Evolutionary conservation across 2,888 invertebrate species (phyloP).

Genomic region (Microchrysa polita): DNA sequence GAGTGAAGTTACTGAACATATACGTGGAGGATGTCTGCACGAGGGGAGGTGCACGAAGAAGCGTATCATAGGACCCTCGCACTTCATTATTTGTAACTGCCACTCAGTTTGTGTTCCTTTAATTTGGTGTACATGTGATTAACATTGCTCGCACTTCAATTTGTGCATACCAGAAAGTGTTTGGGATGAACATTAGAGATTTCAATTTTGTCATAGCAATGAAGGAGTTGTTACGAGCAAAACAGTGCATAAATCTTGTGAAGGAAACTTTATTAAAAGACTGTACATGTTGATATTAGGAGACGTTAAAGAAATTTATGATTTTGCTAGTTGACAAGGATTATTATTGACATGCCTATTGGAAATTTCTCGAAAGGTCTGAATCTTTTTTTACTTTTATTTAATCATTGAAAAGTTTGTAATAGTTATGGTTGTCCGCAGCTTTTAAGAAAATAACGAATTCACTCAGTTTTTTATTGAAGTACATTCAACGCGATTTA

Average conservation of each 20-base stretch:
- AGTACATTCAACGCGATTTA: too few relatives aligned
- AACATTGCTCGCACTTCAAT: conserved; percentile 36
- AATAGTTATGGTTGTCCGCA: too few relatives aligned
- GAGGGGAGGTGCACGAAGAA: background rate
- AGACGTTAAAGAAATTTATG: too few relatives aligned
- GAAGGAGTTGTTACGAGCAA: background rate
- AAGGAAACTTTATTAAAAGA: conserved; percentile 15
- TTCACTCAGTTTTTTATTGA: too few relatives aligned
- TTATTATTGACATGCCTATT: too few relatives aligned
- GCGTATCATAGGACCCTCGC: conserved; percentile 25
- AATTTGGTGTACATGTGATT: conserved; percentile 28
- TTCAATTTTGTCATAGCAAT: conserved; percentile 33
- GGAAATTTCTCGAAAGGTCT: too few relatives aligned
- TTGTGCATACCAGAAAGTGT: conserved; percentile 16
- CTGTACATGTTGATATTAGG: background rate
- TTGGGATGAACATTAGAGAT: conserved; percentile 24
- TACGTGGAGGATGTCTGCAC: background rate
- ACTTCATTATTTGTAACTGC: conserved; percentile 37
- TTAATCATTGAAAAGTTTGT: too few relatives aligned
- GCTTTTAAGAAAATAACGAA: too few relatives aligned
- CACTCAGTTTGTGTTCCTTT: conserved; percentile 1
- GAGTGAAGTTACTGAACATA: conserved; percentile 10
- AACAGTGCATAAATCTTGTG: conserved; percentile 3
- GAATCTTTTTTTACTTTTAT: too few relatives aligned
- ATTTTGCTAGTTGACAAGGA: too few relatives aligned